These are phyloP conservation scores for Girardia tigrina DNA, from an alignment of 2,888 invertebrate genomes.

Conservation along the genomic window DNA sequence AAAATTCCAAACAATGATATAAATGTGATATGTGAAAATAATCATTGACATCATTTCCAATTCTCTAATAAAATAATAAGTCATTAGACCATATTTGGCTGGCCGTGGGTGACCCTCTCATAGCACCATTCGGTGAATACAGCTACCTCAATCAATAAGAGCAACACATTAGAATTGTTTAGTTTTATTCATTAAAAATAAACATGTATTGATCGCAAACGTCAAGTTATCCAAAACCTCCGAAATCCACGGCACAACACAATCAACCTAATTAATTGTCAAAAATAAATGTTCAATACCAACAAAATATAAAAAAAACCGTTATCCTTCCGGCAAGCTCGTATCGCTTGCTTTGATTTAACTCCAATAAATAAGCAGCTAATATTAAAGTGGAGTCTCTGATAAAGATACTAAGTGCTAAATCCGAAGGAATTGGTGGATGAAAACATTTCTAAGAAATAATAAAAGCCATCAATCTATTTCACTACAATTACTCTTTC, in stretches of 20 bases:
- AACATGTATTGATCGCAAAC: constrained; percentile 8
- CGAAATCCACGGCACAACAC: constrained; percentile 24
- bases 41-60: no score
- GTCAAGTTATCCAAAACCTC: constrained; percentile 24
- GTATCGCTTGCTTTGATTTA: constrained; percentile 26
- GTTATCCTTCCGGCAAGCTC: constrained; percentile 6
- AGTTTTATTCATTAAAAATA: constrained; percentile 14
- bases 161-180: no score
- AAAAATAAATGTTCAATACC: background rate
- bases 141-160: no score
- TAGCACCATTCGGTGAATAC: no score
- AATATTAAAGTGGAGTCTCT: constrained; percentile 15
- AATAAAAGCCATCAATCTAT: background rate
- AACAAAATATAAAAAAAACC: background rate
- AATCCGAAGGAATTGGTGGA: constrained; percentile 21
- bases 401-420: constrained; percentile 28
- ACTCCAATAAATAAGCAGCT: constrained; percentile 16
- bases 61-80: no score
- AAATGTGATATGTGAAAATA: no score
- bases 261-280: constrained; percentile 27
- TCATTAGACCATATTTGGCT: no score
- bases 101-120: no score
- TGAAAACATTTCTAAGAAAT: constrained; percentile 29
- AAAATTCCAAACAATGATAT: no score
- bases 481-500: background rate